phyloP scores from a whole-genome alignment of 2,113 vertebrate genomes.

The Cyprinodon brontotheroides region DNA sequence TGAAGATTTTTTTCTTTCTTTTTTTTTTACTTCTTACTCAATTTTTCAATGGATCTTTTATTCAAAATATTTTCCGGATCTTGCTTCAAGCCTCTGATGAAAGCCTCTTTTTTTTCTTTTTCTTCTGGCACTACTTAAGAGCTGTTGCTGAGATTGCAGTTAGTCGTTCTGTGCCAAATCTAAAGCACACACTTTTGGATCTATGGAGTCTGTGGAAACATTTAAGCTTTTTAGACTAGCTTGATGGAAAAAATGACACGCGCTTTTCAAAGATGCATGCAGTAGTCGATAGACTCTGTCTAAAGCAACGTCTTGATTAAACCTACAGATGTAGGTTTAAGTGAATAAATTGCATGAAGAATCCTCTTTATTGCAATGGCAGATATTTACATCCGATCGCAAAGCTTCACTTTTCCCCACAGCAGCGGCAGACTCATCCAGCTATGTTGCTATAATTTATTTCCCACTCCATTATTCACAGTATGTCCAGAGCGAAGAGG shows the following conservation, averaged over 20 bases:
- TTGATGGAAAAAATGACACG: neutral
- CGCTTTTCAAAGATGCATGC: neutral
- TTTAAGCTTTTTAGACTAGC: neutral
- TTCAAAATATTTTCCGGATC: neutral
- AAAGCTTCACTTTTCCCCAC: slow-evolving; percentile 1
- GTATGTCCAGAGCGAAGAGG: slow-evolving; percentile 11
- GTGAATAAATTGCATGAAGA: neutral
- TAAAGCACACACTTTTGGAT: neutral
- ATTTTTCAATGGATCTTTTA: neutral
- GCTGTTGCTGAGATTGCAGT: neutral
- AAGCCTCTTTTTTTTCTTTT: neutral
- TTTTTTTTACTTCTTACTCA: neutral
- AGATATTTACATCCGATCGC: slow-evolving; percentile 19
- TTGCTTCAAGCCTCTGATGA: neutral
- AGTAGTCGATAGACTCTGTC: neutral
- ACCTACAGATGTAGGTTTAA: neutral
- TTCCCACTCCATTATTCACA: slow-evolving; percentile 6
- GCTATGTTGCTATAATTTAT: slow-evolving; percentile 6
- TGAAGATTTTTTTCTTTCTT: too few relatives aligned
- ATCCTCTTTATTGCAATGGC: neutral
- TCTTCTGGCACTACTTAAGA: neutral
- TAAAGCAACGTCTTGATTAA: neutral
- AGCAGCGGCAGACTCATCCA: slow-evolving; percentile 5
- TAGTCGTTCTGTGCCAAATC: neutral
- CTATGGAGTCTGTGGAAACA: neutral